A percentile compares a stretch with the other conserved stretches of the same genome.
phyloP scores from a whole-genome alignment of 2,113 vertebrate species.

The Oplegnathus fasciatus region DNA sequence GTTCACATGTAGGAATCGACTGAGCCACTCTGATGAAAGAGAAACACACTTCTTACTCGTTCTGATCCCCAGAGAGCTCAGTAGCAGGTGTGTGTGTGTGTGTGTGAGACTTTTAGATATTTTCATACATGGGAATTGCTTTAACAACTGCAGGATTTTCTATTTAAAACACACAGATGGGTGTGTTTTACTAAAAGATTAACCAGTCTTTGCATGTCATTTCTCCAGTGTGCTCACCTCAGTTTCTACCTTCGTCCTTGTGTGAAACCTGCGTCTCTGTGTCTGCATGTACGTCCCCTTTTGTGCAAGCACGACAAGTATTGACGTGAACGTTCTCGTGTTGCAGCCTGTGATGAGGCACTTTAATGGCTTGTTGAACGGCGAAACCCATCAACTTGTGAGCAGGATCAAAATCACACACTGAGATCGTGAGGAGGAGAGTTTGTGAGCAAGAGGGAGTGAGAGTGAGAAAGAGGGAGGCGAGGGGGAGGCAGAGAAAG shows the following conservation, averaged over 20 bases:
- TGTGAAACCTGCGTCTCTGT: neutral
- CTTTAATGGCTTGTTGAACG: constrained; percentile 16
- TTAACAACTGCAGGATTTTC: neutral
- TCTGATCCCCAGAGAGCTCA: constrained; percentile 18
- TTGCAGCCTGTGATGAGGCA: neutral
- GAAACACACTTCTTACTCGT: neutral
- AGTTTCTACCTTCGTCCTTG: neutral
- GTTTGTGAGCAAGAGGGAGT: constrained; percentile 55
- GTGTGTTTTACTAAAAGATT: neutral
- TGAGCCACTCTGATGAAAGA: neutral
- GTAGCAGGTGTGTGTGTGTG: constrained; percentile 32
- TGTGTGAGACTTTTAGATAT: neutral
- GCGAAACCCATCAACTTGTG: constrained; percentile 41
- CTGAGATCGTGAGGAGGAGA: constrained; percentile 52
- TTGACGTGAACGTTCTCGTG: neutral
- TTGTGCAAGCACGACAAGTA: constrained; percentile 16
- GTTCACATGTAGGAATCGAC: constrained; percentile 10
- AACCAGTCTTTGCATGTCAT: neutral
- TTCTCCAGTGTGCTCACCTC: neutral
- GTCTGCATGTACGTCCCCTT: neutral
- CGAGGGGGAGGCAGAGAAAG: neutral
- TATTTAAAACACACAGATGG: neutral
- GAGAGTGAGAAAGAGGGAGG: constrained; percentile 25
- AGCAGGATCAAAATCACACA: constrained; percentile 22
- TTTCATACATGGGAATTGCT: constrained; percentile 1